These are phyloP conservation scores for Eurosta solidaginis DNA, from an alignment of 1,140 invertebrate species.

Conservation along the genomic window DNA sequence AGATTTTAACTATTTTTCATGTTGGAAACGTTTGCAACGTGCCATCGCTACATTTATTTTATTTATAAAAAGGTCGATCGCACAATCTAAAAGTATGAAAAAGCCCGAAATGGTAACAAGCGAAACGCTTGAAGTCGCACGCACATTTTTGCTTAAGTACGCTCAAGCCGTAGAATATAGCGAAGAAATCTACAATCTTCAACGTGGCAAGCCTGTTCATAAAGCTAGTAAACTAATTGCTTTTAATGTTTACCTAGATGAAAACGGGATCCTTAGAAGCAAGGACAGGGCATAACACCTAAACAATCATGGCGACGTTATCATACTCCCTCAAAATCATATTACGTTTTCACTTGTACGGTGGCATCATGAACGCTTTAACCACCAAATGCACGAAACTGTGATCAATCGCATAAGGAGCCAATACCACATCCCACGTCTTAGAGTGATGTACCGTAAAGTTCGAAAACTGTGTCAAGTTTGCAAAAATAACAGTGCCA, in stretches of 20 bases:
- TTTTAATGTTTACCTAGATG: constrained; percentile 27
- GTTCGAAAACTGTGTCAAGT: too few species aligned
- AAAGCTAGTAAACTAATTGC: not conserved
- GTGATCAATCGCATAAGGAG: constrained; percentile 16
- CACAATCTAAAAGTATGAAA: not conserved
- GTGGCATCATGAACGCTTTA: constrained; percentile 36
- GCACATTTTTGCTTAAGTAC: not conserved
- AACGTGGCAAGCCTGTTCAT: not conserved
- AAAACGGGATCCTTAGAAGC: constrained; percentile 8
- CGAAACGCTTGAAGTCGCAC: not conserved
- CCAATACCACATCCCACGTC: not conserved
- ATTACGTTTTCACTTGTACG: constrained; percentile 53
- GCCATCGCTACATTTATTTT: constrained; percentile 8
- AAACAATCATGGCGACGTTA: not conserved
- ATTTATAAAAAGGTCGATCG: not conserved
- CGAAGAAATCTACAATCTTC: not conserved
- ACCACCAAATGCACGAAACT: constrained; percentile 25
- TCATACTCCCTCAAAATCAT: constrained; percentile 38
- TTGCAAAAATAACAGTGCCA: too few species aligned
- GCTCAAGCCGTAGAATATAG: not conserved
- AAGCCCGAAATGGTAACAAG: not conserved
- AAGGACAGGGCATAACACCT: not conserved
- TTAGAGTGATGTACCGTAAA: too few species aligned
- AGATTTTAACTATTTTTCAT: constrained; percentile 7
- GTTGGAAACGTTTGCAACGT: not conserved